phyloP scores from a whole-genome alignment of 2,113 vertebrate genomes.

The Strix aluco region DNA sequence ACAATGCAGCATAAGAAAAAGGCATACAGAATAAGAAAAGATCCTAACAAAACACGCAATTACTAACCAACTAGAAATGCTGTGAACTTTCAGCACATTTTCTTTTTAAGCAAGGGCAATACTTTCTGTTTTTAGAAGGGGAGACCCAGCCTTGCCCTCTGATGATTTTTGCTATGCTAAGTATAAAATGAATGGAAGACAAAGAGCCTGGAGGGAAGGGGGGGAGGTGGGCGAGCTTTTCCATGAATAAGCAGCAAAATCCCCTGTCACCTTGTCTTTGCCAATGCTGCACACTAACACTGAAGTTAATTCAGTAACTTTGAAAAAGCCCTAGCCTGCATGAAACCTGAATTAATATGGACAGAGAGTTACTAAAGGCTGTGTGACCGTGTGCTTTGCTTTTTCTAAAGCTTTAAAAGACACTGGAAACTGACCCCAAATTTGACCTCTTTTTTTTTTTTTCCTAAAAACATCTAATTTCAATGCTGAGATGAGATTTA shows the following conservation, averaged over 20 bases:
- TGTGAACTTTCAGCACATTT: not conserved
- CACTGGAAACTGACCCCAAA: not conserved
- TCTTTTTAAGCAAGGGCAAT: not conserved
- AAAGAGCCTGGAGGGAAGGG: not conserved
- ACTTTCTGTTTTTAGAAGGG: not conserved
- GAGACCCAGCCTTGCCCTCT: not conserved
- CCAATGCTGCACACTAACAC: not conserved
- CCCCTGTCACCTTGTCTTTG: not conserved
- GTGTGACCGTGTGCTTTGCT: not conserved
- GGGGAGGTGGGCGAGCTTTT: not conserved
- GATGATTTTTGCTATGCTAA: constrained; percentile 19
- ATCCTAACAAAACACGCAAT: not conserved
- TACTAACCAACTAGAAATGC: not conserved
- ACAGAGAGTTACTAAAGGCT: not conserved
- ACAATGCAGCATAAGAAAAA: not conserved
- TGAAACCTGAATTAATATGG: constrained; percentile 23
- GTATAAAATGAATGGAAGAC: constrained; percentile 25
- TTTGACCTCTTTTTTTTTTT: not conserved
- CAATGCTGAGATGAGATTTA: not conserved
- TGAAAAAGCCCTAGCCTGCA: not conserved
- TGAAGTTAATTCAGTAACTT: constrained; percentile 30
- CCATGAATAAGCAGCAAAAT: constrained; percentile 18
- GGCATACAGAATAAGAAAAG: not conserved
- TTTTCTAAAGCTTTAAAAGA: constrained; percentile 36
- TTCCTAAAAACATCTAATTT: not conserved